These are phyloP conservation scores for Zeuzera pyrina DNA, from an alignment of 2,888 invertebrate genomes.

Conservation along the genomic window DNA sequence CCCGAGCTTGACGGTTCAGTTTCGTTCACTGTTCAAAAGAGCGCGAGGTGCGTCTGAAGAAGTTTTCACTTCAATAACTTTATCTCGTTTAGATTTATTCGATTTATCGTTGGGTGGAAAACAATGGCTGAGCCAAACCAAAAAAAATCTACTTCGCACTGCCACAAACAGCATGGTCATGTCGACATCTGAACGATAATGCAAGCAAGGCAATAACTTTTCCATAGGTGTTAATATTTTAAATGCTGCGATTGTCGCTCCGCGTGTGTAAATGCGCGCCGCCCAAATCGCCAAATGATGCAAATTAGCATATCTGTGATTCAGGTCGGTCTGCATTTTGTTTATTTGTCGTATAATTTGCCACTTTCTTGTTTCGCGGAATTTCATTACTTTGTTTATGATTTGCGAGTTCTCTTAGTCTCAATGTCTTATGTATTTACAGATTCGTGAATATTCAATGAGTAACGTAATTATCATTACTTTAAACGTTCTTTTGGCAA, in stretches of 20 bases:
- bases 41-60: no score
- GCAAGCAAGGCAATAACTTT: no score
- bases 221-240: no score
- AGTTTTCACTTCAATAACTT: no score
- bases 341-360: slow-evolving; percentile 33
- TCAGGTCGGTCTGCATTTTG: slow-evolving; percentile 31
- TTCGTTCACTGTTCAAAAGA: no score
- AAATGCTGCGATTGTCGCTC: background rate
- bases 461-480: slow-evolving; percentile 4
- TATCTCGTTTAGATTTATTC: no score
- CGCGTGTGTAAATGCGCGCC: background rate
- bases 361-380: slow-evolving; percentile 28
- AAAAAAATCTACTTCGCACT: no score
- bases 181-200: no score
- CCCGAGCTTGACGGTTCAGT: no score
- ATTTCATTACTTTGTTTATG: slow-evolving; percentile 25
- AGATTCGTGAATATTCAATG: slow-evolving; percentile 17
- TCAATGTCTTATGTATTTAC: slow-evolving; percentile 4
- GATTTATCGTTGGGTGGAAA: no score
- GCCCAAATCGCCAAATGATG: slow-evolving; percentile 26
- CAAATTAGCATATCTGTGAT: slow-evolving; percentile 43
- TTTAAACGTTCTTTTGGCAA: slow-evolving; percentile 1
- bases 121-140: no score
- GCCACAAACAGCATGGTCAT: no score
- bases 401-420: slow-evolving; percentile 12